phyloP scores from a whole-genome alignment of 2,888 invertebrate genomes.

The Lysandra coridon region DNA sequence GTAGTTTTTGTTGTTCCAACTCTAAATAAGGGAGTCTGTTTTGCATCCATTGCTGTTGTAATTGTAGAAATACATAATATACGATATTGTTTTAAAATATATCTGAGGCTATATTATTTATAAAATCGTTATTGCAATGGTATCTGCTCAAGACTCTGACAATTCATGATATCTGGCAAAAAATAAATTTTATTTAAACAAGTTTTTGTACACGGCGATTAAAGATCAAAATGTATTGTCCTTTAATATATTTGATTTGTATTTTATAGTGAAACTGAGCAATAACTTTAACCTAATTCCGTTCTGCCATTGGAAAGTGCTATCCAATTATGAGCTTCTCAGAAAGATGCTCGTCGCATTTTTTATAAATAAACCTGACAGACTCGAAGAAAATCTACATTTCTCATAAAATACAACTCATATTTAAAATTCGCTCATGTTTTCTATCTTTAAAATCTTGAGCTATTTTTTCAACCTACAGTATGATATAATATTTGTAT shows the following conservation, averaged over 20 bases:
- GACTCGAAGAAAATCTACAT: neutral
- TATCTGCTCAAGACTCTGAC: too few relatives aligned
- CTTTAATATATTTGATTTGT: conserved; percentile 1
- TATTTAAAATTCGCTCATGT: conserved; percentile 3
- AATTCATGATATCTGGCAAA: too few relatives aligned
- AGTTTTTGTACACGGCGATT: too few relatives aligned
- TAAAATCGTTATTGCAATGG: too few relatives aligned
- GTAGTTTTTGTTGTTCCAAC: too few relatives aligned
- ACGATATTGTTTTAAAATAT: too few relatives aligned
- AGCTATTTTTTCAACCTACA: neutral
- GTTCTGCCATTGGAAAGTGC: neutral
- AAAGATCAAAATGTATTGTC: too few relatives aligned
- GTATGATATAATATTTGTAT: neutral
- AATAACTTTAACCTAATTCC: conserved; percentile 6
- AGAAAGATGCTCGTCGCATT: conserved; percentile 15
- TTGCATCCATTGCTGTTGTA: too few relatives aligned
- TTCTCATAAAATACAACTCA: neutral
- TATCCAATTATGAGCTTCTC: conserved; percentile 20
- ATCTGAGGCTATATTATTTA: too few relatives aligned
- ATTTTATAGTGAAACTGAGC: neutral
- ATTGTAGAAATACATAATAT: too few relatives aligned
- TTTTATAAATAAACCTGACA: conserved; percentile 20
- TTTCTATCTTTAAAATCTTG: neutral
- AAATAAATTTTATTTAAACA: too few relatives aligned
- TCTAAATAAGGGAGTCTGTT: too few relatives aligned